phyloP scores from a whole-genome alignment of 2,113 vertebrate genomes.

The Thamnaconus septentrionalis region DNA sequence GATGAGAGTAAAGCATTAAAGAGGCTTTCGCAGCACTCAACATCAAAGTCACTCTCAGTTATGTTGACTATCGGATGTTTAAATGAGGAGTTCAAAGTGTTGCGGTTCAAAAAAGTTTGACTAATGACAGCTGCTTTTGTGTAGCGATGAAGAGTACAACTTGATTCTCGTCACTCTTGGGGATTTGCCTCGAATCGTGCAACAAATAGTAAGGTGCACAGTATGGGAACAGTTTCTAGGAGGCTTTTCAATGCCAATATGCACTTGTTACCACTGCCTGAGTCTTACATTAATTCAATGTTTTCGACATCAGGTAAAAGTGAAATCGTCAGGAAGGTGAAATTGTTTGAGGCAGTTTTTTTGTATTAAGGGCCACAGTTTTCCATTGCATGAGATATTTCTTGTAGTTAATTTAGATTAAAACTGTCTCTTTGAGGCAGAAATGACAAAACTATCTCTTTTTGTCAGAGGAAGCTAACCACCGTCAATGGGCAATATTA shows the following conservation, averaged over 20 bases:
- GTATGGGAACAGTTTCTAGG: no score
- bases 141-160: neutral
- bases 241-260: no score
- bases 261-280: no score
- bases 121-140: constrained; percentile 6
- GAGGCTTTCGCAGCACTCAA: constrained; percentile 19
- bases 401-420: neutral
- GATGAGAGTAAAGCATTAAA: constrained; percentile 33
- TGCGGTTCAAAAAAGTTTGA: neutral
- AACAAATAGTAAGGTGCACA: no score
- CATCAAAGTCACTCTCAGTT: constrained; percentile 24
- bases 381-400: neutral
- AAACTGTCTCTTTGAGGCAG: constrained; percentile 11
- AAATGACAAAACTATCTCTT: constrained; percentile 9
- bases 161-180: neutral
- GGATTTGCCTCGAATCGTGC: neutral
- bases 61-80: constrained; percentile 12
- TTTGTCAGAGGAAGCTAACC: neutral
- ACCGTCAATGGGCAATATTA: no score
- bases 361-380: neutral
- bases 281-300: no score
- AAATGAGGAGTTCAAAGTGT: constrained; percentile 4
- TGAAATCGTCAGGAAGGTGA: no score
- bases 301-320: no score
- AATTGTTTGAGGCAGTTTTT: no score